Evolutionary conservation across 1,140 invertebrate genomes (phyloP), one percentile per base, ranked within the genome.

Genomic region (Dinothrombium tinctorium): DNA sequence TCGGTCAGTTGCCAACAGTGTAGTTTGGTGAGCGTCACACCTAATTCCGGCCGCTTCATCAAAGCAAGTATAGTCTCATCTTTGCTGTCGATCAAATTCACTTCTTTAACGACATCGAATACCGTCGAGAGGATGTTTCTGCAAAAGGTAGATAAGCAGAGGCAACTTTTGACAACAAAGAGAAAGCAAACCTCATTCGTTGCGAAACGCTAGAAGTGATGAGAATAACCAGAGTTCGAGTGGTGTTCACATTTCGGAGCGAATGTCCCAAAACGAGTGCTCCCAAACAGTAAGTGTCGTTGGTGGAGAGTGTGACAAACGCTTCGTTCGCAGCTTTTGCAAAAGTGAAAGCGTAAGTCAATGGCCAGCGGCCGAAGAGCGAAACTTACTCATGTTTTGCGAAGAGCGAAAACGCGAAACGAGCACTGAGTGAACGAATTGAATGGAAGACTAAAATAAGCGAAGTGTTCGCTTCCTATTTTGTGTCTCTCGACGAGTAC

Each of bases 281-380:
- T 46, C 87, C 87, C 47, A 89, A 59, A 33, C 75, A 76, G 56
- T 94, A 92, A 22, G 77, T 77, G 58, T 94, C 86, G 64, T 89
- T 90, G 43, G 87, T 94, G 29, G 82, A 83, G 49, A 94, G 63
- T 42, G 86, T 94, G 50, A 94, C 84, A 80, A 83, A 94, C 56
- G 84, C 68, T 21, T 36, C 33, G 23, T 36, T 17, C 15, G 28
- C 12, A n/a, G 15, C 28, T 15, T 11, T 11, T 22, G 11, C 23
- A 17, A 36, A 8, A 21, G 23, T 9, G 17, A 36, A 19, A 19
- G 19, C n/a, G n/a, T n/a, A n/a, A n/a, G n/a, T n/a, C n/a, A n/a
- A n/a, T n/a, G n/a, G n/a, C n/a, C n/a, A n/a, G n/a, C n/a, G n/a
- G n/a, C n/a, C n/a, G n/a, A n/a, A n/a, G n/a, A n/a, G n/a, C n/a